Evolutionary conservation across 2,113 vertebrate genomes (phyloP), one percentile per base, ranked within the genome.

Genomic region (Callorhinus ursinus): DNA sequence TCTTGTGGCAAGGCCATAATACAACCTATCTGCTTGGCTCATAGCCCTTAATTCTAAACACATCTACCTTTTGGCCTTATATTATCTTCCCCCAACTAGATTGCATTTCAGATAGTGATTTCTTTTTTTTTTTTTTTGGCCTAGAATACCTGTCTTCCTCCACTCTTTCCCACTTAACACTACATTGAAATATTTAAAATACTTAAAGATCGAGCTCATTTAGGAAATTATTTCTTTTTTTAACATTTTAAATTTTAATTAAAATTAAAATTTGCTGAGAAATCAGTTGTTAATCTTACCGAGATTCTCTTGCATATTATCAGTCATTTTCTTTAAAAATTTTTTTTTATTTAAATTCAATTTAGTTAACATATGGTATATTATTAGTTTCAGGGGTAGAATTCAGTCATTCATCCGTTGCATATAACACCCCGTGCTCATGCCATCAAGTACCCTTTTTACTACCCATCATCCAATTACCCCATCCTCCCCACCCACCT

Each of bases 101-200:
- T 3, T 19, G 24, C 28, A 16, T 84, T 93, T 94, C 83, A 95
- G 87, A 46, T 46, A 71, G 5, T 80, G 10, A 85, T 72, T n/a
- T 77, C 3, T 95, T 42, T 31, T 77, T 4, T 95, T 42, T 28
- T 82, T 31, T 82, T 14, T 26, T 42, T 89, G n/a, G 19, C 46
- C 36, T 72, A 51, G 53, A 83, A 72, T 81, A 13, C 21, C 15
- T 94, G 21, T 79, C 31, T 93, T 80, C 11, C n/a, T 36, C 36
- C 49, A 42, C 10, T 82, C 24, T 90, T 96, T 74, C 42, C 33
- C 53, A 77, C 59, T 86, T 77, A 72, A 49, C 74, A 81, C 28
- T 72, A 72, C 90, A 36, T 74, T 92, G 53, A 76, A 53, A 57
- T 95, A 80, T 74, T 96, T 95, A 87, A 39, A 90, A 67, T 74